These are phyloP conservation scores for Patagioenas fasciata DNA, from an alignment of 2,113 vertebrate species.

Conservation along the genomic window DNA sequence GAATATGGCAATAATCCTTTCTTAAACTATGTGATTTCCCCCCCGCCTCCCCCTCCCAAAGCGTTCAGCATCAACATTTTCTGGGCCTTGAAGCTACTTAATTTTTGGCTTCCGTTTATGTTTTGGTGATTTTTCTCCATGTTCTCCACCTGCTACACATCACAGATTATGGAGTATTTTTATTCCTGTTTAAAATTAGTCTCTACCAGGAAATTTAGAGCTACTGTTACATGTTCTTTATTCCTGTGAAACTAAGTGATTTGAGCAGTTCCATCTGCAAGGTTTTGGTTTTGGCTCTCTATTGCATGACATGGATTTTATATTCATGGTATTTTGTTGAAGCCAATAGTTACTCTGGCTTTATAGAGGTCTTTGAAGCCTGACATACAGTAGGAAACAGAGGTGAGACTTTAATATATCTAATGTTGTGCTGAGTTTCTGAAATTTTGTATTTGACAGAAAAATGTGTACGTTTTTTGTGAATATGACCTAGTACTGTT, in stretches of 20 bases:
- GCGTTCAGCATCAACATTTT: background rate
- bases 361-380: background rate
- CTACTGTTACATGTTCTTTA: background rate
- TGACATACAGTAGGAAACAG: background rate
- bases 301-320: background rate
- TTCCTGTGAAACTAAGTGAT: background rate
- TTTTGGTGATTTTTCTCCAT: background rate
- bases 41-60: background rate
- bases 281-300: background rate
- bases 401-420: background rate
- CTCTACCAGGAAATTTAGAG: background rate
- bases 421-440: background rate
- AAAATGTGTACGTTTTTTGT: background rate
- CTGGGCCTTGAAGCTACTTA: background rate
- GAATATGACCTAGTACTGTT: fast-evolving
- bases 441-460: background rate
- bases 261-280: background rate
- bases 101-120: background rate
- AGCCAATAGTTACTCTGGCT: background rate
- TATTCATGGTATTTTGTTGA: background rate
- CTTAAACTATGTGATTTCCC: background rate
- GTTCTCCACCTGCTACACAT: background rate
- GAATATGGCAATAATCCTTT: background rate
- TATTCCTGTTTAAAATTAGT: background rate
- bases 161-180: background rate